Percentiles rank a stretch among this genome's conserved stretches.
Evolutionary conservation across 1,140 invertebrate genomes (phyloP).

Genomic region (Drosophila watanabei): DNA sequence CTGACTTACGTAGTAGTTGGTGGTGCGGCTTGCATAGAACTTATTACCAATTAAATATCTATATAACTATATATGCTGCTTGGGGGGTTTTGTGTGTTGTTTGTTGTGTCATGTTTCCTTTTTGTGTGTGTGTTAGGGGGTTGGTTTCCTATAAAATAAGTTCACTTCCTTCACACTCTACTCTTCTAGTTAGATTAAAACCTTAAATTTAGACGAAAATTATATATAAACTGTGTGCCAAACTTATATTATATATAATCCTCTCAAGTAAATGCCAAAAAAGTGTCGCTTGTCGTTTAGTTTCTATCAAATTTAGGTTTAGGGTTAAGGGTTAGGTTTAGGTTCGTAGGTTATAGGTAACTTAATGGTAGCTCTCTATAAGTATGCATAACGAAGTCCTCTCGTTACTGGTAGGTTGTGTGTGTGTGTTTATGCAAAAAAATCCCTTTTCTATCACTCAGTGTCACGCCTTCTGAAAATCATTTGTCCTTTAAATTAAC

Average conservation of each 20-base stretch:
- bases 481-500: constrained; percentile 45
- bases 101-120: constrained; percentile 23
- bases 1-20: constrained; percentile 73
- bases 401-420: constrained; percentile 41
- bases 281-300: constrained; percentile 53
- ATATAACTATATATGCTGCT: constrained; percentile 61
- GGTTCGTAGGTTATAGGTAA: constrained; percentile 42
- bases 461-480: constrained; percentile 54
- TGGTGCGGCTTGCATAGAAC: constrained; percentile 56
- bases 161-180: constrained; percentile 34
- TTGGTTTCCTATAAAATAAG: constrained; percentile 58
- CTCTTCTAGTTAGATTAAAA: constrained; percentile 59
- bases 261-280: constrained; percentile 83
- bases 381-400: constrained; percentile 62
- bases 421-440: constrained; percentile 27
- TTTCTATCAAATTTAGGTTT: constrained; percentile 52
- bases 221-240: constrained; percentile 58
- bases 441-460: constrained; percentile 75
- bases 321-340: constrained; percentile 34
- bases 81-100: constrained; percentile 22
- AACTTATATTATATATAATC: constrained; percentile 71
- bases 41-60: constrained; percentile 74
- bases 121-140: constrained; percentile 11
- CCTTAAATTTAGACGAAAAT: constrained; percentile 84
- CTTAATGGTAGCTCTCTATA: constrained; percentile 75